A percentile compares a stretch with the other conserved stretches of the same genome.
These are phyloP conservation scores for Zoanthus sociatus DNA, from an alignment of 92 coral and sea anemone species.

Conservation along the genomic window DNA sequence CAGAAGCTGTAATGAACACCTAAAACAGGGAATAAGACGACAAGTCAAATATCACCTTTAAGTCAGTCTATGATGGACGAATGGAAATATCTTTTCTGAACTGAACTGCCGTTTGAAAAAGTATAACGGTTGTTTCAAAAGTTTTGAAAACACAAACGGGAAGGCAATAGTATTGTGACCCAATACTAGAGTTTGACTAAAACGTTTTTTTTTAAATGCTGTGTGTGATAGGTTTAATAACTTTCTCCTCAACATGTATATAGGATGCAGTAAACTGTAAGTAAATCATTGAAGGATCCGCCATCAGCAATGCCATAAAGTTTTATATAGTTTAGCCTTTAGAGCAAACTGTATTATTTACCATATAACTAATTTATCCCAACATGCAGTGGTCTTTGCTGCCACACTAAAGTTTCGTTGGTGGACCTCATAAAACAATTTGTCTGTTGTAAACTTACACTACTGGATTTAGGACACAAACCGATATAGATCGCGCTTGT, in stretches of 20 bases:
- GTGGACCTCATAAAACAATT: background rate
- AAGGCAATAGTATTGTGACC: no score
- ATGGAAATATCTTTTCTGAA: background rate
- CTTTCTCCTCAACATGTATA: background rate
- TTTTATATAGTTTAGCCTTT: background rate
- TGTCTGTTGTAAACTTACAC: background rate
- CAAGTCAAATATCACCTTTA: no score
- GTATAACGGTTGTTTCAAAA: no score
- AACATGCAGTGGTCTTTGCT: background rate
- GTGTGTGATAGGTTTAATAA: background rate
- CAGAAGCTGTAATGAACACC: background rate
- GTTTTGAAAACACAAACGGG: no score
- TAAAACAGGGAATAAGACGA: background rate
- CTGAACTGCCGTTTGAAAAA: no score
- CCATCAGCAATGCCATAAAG: background rate
- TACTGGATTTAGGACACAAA: background rate
- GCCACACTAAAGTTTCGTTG: background rate
- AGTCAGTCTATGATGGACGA: no score
- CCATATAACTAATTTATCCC: background rate
- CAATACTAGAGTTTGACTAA: no score
- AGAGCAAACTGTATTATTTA: background rate
- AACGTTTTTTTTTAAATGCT: background rate
- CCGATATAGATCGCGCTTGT: background rate
- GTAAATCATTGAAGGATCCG: background rate
- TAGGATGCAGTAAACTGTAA: background rate